phyloP scores from a whole-genome alignment of 2,113 vertebrate species.

The Perognathus longimembris region DNA sequence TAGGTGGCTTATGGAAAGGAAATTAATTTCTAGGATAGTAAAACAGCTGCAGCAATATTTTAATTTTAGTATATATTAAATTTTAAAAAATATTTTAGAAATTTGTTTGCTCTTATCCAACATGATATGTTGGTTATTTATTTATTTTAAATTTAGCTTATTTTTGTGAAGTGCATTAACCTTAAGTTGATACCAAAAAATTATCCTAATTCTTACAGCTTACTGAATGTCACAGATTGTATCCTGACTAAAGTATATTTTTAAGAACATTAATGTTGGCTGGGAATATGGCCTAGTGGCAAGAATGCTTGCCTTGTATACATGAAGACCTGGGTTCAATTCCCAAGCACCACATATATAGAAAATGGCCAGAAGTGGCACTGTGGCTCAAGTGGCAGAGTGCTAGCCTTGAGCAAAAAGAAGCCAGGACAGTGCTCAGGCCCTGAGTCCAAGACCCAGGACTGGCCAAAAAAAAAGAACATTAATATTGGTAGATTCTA shows the following conservation, averaged over 20 bases:
- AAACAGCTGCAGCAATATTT: neutral
- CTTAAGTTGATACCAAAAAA: constrained; percentile 4
- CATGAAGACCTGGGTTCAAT: too few species aligned
- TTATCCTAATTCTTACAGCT: constrained; percentile 58
- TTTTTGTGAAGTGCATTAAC: constrained; percentile 16
- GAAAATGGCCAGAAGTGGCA: too few species aligned
- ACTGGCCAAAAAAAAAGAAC: too few species aligned
- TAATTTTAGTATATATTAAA: neutral
- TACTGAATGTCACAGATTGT: constrained; percentile 35
- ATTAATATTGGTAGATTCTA: neutral
- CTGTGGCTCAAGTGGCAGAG: too few species aligned
- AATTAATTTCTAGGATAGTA: constrained; percentile 46
- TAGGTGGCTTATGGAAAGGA: neutral
- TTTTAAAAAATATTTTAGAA: neutral
- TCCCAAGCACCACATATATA: too few species aligned
- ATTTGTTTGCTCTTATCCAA: neutral
- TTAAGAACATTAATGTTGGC: constrained; percentile 18
- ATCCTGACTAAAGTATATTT: neutral
- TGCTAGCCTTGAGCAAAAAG: too few species aligned
- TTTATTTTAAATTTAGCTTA: constrained; percentile 43
- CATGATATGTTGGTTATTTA: neutral
- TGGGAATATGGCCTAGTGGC: too few species aligned
- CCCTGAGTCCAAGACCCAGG: too few species aligned
- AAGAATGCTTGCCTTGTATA: too few species aligned
- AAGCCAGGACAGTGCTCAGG: too few species aligned